Conservation (phyloP, 2,797 vertebrate species). For the Mycteria americana region DNA sequence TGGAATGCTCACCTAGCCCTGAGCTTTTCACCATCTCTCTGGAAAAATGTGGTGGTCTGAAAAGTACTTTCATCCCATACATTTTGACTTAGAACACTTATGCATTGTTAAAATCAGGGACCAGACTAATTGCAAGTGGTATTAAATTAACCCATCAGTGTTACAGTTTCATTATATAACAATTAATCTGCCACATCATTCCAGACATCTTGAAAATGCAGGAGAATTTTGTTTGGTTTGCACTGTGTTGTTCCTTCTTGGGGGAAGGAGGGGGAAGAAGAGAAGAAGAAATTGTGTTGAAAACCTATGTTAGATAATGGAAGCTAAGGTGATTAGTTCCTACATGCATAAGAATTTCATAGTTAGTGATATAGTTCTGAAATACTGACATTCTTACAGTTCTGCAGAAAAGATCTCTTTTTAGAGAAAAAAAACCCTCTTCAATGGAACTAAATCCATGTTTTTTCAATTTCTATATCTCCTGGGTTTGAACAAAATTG, state of each 20-base stretch:
- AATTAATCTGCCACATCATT: background rate
- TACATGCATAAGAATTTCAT: background rate
- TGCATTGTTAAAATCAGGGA: background rate
- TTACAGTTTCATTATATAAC: background rate
- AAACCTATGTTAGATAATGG: background rate
- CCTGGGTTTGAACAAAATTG: background rate
- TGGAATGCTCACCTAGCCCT: background rate
- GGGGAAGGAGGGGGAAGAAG: background rate
- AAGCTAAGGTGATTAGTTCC: background rate
- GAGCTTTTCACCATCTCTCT: background rate
- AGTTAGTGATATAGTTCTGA: background rate
- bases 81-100: background rate
- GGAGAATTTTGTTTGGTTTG: background rate
- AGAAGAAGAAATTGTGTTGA: background rate
- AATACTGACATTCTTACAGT: background rate
- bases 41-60: background rate
- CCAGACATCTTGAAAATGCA: background rate
- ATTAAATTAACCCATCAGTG: background rate
- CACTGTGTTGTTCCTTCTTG: background rate
- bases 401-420: background rate
- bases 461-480: background rate
- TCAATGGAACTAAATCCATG: background rate
- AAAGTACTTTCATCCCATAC: background rate
- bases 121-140: background rate
- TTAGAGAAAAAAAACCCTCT: background rate